These are phyloP conservation scores for Tridacna crocea DNA, from an alignment of 2,888 invertebrate genomes.

Conservation along the genomic window DNA sequence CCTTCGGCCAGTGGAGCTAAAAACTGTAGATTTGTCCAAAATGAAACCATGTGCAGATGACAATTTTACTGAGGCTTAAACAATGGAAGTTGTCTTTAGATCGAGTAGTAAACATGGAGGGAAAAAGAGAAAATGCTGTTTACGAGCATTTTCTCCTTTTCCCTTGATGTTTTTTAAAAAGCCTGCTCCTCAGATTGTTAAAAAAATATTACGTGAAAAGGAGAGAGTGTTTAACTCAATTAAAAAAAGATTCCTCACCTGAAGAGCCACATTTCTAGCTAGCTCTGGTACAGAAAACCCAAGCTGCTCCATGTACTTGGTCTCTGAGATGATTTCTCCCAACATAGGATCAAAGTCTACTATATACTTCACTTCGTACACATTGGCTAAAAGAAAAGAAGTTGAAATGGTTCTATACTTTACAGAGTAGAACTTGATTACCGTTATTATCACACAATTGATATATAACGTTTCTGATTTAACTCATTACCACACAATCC, in stretches of 20 bases:
- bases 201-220: background rate
- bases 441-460: too few species aligned
- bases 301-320: conserved; percentile 84
- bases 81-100: too few species aligned
- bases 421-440: too few species aligned
- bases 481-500: too few species aligned
- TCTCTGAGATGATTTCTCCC: conserved; percentile 85
- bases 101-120: too few species aligned
- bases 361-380: conserved; percentile 77
- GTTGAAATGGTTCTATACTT: background rate
- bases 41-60: too few species aligned
- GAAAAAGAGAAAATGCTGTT: too few species aligned
- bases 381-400: conserved; percentile 29
- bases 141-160: too few species aligned
- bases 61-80: too few species aligned
- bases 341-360: conserved; percentile 85
- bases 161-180: background rate
- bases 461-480: too few species aligned
- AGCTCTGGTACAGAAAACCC: conserved; percentile 84
- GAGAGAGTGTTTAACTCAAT: background rate
- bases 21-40: too few species aligned
- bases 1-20: too few species aligned
- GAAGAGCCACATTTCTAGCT: conserved; percentile 85
- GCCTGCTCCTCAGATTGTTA: background rate
- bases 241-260: conserved; percentile 70